Percentiles rank a stretch among this genome's conserved stretches.
These are phyloP conservation scores for Erebia ligea DNA, from an alignment of 2,888 invertebrate species.

Conservation along the genomic window DNA sequence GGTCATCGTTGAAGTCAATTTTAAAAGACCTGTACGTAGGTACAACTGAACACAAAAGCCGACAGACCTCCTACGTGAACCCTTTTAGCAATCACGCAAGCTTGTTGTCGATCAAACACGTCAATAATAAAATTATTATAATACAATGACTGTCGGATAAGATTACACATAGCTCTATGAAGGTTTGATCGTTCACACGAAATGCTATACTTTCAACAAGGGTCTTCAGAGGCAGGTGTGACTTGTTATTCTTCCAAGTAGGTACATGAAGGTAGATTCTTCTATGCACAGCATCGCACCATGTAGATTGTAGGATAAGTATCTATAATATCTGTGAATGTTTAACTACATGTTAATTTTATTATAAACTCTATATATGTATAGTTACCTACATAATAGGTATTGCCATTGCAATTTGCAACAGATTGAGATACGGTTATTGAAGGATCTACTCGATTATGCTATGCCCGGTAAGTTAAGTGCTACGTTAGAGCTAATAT, in stretches of 20 bases:
- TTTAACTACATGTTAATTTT: too few relatives aligned
- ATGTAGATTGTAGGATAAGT: not conserved
- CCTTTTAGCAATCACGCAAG: not conserved
- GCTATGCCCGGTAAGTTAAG: too few relatives aligned
- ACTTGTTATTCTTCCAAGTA: constrained; percentile 1
- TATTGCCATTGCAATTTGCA: too few relatives aligned
- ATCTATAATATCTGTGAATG: not conserved
- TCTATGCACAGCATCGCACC: too few relatives aligned
- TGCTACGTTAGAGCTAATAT: too few relatives aligned
- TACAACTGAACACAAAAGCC: not conserved
- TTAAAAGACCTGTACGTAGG: not conserved
- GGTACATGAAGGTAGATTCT: not conserved
- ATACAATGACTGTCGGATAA: not conserved
- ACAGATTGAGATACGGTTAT: too few relatives aligned
- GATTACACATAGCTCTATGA: not conserved
- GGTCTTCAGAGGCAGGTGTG: constrained; percentile 11
- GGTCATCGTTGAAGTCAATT: not conserved
- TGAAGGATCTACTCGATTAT: too few relatives aligned
- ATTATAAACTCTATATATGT: too few relatives aligned
- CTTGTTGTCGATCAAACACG: not conserved
- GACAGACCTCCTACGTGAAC: not conserved
- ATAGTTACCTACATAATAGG: too few relatives aligned
- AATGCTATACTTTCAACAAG: constrained; percentile 12
- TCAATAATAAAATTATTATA: not conserved
- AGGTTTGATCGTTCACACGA: constrained; percentile 15